A percentile compares a stretch with the other conserved stretches of the same genome.
These are phyloP conservation scores for Hemicrepidius hirtus DNA, from an alignment of 2,888 invertebrate species.

Conservation along the genomic window DNA sequence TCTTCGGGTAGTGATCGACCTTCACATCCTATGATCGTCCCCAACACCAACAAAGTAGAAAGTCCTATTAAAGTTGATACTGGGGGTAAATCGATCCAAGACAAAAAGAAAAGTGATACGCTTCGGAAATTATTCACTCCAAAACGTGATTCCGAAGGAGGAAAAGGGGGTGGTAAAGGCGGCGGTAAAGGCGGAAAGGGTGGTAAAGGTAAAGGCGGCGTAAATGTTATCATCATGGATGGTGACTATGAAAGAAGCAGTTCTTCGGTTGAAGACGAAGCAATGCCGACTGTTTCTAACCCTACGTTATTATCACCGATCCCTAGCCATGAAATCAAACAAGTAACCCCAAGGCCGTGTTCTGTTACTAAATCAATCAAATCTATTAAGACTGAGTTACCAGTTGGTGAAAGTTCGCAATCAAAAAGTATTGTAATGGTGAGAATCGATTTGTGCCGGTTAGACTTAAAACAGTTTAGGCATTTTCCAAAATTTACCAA, in stretches of 20 bases:
- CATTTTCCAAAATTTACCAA: constrained; percentile 66
- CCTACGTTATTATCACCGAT: constrained; percentile 65
- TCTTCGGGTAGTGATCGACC: constrained; percentile 59
- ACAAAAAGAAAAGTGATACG: constrained; percentile 83
- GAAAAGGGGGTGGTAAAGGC: constrained; percentile 82
- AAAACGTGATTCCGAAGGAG: constrained; percentile 77
- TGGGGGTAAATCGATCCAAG: constrained; percentile 75
- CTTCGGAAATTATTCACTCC: constrained; percentile 78
- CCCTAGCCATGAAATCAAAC: constrained; percentile 60
- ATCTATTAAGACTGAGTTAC: constrained; percentile 71
- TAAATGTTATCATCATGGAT: constrained; percentile 79
- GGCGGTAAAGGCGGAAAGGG: constrained; percentile 80
- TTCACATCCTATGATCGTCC: constrained; percentile 20
- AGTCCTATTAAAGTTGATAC: constrained; percentile 69
- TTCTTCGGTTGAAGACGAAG: constrained; percentile 70
- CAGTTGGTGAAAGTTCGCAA: constrained; percentile 58
- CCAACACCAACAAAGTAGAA: constrained; percentile 52
- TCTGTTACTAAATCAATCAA: constrained; percentile 59
- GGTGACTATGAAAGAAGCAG: constrained; percentile 73
- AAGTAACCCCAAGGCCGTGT: constrained; percentile 28
- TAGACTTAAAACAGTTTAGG: constrained; percentile 71
- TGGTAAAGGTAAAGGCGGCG: constrained; percentile 81
- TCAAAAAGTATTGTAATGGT: constrained; percentile 54
- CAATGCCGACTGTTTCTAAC: constrained; percentile 62
- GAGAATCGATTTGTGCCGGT: constrained; percentile 66